Percentiles rank a stretch among this genome's conserved stretches.
Conservation (phyloP, 35 echinoderm and acorn worm species). For the Acanthaster planci region DNA sequence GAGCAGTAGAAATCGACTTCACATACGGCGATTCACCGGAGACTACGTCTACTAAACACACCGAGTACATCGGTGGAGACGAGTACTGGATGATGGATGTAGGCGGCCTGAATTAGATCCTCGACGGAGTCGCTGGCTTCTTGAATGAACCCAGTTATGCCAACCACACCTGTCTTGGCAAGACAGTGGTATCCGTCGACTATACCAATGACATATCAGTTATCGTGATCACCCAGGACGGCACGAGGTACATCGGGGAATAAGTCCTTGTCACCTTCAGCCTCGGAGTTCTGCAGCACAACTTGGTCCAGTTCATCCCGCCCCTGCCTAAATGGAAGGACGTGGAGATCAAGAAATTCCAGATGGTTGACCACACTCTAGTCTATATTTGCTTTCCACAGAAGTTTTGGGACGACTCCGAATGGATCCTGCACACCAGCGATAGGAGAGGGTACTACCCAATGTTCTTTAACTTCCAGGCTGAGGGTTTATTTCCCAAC, state of each 20-base stretch:
- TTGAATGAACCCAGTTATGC: not conserved
- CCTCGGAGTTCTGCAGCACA: conserved; percentile 43
- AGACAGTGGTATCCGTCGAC: conserved; percentile 36
- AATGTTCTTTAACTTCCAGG: conserved; percentile 40
- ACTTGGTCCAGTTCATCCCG: conserved; percentile 47
- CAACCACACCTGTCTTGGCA: conserved; percentile 24
- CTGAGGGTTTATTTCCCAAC: conserved; percentile 5
- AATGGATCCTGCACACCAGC: conserved; percentile 22
- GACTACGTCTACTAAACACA: not conserved
- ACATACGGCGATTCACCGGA: not conserved
- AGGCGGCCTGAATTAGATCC: not conserved
- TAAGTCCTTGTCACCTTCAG: conserved; percentile 51
- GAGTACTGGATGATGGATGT: not conserved
- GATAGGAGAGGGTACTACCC: conserved; percentile 31
- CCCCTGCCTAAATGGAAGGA: conserved; percentile 52
- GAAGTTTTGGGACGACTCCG: conserved; percentile 44
- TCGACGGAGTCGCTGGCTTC: not conserved
- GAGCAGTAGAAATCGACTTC: conserved; percentile 16
- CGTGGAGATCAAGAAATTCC: conserved; percentile 18
- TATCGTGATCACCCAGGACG: conserved; percentile 36
- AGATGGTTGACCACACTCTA: not conserved
- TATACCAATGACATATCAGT: conserved; percentile 14
- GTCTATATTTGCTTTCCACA: conserved; percentile 49
- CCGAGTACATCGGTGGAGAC: not conserved
- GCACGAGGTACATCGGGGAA: not conserved